A percentile compares a stretch with the other conserved stretches of the same genome.
Conservation (phyloP, 2,113 vertebrate genomes). For the cattle (Bos taurus) region DNA sequence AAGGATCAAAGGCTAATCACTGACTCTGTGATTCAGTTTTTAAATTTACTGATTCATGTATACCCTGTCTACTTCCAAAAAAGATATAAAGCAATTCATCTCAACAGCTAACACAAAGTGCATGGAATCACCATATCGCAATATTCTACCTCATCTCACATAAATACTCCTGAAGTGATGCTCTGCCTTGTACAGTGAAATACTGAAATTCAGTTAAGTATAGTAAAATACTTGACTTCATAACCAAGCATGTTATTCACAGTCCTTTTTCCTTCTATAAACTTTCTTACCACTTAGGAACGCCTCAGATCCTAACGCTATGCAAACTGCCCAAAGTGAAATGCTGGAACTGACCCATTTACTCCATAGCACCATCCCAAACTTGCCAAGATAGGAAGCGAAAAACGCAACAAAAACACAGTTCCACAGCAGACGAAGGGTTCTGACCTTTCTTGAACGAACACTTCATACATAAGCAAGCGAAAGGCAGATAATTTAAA, state of each 20-base stretch:
- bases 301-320: neutral
- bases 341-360: slow-evolving; percentile 24
- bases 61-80: neutral
- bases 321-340: slow-evolving; percentile 5
- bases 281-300: neutral
- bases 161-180: neutral
- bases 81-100: neutral
- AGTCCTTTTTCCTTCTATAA: neutral
- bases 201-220: neutral
- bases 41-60: neutral
- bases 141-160: neutral
- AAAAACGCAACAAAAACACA: neutral
- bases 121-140: neutral
- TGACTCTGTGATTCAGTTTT: slow-evolving; percentile 21
- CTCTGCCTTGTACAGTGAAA: neutral
- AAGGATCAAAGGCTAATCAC: neutral
- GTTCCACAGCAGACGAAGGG: neutral
- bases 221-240: neutral
- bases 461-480: neutral
- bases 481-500: neutral
- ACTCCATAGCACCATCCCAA: neutral
- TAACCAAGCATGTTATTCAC: neutral
- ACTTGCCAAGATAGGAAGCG: slow-evolving; percentile 19
- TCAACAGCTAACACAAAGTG: neutral
- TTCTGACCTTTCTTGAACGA: slow-evolving; percentile 17